Conservation (phyloP, 1,140 invertebrate genomes). For the Trinorchestia longiramus region DNA sequence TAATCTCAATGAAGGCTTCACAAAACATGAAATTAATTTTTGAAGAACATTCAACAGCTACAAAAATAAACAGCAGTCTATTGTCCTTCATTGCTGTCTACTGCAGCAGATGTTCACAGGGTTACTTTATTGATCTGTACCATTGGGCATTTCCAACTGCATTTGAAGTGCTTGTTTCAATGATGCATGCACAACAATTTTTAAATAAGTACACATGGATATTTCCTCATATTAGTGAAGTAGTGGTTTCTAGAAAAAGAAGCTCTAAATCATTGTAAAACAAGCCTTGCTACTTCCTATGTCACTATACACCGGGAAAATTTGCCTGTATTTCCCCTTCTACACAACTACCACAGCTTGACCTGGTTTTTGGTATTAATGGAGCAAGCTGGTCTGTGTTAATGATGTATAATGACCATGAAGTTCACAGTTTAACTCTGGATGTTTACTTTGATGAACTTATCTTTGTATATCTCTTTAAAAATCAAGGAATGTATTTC, state of each 20-base stretch:
- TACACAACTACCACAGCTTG: background rate
- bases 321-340: background rate
- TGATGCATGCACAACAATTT: background rate
- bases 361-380: background rate
- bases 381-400: no score
- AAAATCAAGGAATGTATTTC: no score
- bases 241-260: background rate
- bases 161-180: background rate
- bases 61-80: background rate
- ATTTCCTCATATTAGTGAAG: background rate
- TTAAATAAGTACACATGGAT: no score
- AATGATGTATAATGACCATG: no score
- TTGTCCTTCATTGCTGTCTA: no score
- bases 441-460: no score
- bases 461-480: no score
- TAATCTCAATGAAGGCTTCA: background rate
- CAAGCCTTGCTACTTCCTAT: background rate
- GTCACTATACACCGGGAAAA: background rate
- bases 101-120: background rate
- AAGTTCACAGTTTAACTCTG: no score
- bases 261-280: background rate
- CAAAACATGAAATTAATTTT: background rate
- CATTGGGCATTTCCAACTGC: background rate
- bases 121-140: background rate
- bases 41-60: background rate